Conservation (phyloP, 2,113 vertebrate genomes). For the Onychostruthus taczanowskii region DNA sequence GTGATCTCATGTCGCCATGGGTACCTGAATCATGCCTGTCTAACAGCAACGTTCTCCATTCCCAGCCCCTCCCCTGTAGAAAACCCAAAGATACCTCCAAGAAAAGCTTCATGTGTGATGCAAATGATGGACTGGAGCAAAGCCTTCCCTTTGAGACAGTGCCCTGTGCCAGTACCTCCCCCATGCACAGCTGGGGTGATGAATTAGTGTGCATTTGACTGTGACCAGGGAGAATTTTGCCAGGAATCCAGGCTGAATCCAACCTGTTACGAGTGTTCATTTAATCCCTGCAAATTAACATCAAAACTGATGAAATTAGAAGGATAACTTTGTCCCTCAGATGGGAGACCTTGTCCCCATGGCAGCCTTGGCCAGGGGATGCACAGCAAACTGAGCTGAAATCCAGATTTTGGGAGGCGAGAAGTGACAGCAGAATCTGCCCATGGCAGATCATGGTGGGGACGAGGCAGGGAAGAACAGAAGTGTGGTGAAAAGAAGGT, state of each 20-base stretch:
- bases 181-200: fast-evolving
- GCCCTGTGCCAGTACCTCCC: neutral
- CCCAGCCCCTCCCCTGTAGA: neutral
- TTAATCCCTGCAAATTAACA: neutral
- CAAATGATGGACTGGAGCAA: neutral
- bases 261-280: fast-evolving
- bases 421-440: neutral
- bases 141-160: neutral
- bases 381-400: neutral
- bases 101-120: neutral
- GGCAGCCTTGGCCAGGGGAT: neutral
- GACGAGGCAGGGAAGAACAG: neutral
- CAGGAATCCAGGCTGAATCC: neutral
- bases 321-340: neutral
- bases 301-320: neutral
- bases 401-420: neutral
- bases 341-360: neutral
- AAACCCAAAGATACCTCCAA: neutral
- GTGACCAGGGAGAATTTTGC: neutral
- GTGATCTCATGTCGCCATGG: neutral
- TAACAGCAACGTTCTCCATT: neutral
- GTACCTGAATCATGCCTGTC: constrained; percentile 22
- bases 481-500: neutral
- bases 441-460: neutral
- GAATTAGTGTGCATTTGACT: neutral